Conservation (phyloP, 2,888 invertebrate genomes). For the Himalopsyche anomala region DNA sequence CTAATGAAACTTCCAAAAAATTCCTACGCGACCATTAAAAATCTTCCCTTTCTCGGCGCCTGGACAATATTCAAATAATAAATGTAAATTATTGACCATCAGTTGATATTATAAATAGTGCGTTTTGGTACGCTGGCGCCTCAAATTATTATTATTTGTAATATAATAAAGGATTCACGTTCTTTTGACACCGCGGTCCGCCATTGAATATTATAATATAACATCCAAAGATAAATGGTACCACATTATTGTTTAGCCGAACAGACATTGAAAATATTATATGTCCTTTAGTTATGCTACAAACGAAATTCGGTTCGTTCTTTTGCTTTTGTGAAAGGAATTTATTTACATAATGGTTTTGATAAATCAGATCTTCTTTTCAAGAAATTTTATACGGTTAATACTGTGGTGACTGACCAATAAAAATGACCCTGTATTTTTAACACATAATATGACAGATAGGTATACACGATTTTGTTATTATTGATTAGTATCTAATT, state of each 20-base stretch:
- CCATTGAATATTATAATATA: slow-evolving; percentile 10
- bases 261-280: slow-evolving; percentile 24
- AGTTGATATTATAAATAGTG: slow-evolving; percentile 56
- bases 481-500: no score
- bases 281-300: slow-evolving; percentile 31
- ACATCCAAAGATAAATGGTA: slow-evolving; percentile 6
- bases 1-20: slow-evolving; percentile 47
- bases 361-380: slow-evolving; percentile 31
- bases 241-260: slow-evolving; percentile 21
- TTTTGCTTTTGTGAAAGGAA: slow-evolving; percentile 30
- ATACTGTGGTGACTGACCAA: slow-evolving; percentile 22
- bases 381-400: slow-evolving; percentile 6
- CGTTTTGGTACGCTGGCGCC: slow-evolving; percentile 63
- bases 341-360: slow-evolving; percentile 34
- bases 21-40: slow-evolving; percentile 43
- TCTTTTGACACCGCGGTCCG: slow-evolving; percentile 9
- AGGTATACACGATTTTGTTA: no score
- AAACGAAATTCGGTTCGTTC: slow-evolving; percentile 31
- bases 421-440: background rate
- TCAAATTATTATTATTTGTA: slow-evolving; percentile 43
- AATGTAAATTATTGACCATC: slow-evolving; percentile 61
- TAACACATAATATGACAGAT: background rate
- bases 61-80: slow-evolving; percentile 56
- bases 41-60: slow-evolving; percentile 51
- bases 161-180: slow-evolving; percentile 4